A percentile compares a stretch with the other conserved stretches of the same genome.
phyloP scores from a whole-genome alignment of 2,888 invertebrate genomes.

The Agonopterix heracliana region DNA sequence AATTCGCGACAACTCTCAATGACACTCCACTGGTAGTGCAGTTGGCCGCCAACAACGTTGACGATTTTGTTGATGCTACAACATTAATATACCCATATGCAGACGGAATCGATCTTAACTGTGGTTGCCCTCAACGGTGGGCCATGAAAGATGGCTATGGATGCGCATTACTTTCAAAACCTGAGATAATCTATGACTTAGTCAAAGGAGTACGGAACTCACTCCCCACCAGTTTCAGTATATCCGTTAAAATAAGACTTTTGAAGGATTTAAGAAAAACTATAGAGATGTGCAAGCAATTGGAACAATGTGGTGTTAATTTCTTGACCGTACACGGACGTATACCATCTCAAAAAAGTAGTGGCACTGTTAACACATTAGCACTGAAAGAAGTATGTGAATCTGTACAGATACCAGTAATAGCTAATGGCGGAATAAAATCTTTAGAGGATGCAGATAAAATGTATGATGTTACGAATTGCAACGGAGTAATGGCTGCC shows the following conservation, averaged over 20 bases:
- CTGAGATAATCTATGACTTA: slow-evolving; percentile 89
- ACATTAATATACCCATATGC: slow-evolving; percentile 88
- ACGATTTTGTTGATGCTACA: slow-evolving; percentile 90
- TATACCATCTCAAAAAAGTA: slow-evolving; percentile 87
- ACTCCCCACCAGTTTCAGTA: slow-evolving; percentile 84
- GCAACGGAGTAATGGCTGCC: slow-evolving; percentile 94
- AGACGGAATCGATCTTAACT: slow-evolving; percentile 96
- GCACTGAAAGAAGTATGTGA: slow-evolving; percentile 84
- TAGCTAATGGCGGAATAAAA: slow-evolving; percentile 95
- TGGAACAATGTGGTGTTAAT: slow-evolving; percentile 91
- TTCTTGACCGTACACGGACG: slow-evolving; percentile 95
- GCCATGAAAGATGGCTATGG: slow-evolving; percentile 94
- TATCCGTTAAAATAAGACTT: slow-evolving; percentile 95
- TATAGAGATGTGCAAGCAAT: slow-evolving; percentile 85
- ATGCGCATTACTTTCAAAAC: slow-evolving; percentile 86
- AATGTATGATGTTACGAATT: slow-evolving; percentile 81
- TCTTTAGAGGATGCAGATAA: slow-evolving; percentile 81
- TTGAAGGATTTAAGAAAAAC: slow-evolving; percentile 81
- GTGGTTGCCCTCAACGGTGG: slow-evolving; percentile 98
- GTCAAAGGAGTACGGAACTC: slow-evolving; percentile 84
- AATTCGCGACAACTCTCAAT: slow-evolving; percentile 84
- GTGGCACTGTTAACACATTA: slow-evolving; percentile 82
- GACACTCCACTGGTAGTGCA: slow-evolving; percentile 94
- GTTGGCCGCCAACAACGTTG: slow-evolving; percentile 91
- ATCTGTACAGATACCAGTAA: slow-evolving; percentile 85